Evolutionary conservation across 2,113 vertebrate species (phyloP).

Genomic region (Maccullochella peelii): DNA sequence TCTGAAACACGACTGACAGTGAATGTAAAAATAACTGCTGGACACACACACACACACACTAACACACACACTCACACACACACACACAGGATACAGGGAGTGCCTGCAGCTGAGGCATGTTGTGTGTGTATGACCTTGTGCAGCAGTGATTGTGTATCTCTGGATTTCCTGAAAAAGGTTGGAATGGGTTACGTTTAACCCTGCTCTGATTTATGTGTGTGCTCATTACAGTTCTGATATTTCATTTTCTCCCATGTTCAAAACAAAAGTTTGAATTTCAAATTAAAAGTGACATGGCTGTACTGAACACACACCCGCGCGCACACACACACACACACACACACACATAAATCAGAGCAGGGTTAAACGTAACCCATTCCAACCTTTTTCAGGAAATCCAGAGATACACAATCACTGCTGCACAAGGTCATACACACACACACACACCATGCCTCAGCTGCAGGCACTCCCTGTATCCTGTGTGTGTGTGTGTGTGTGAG

Average conservation of each 20-base stretch:
- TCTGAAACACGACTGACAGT: too few species aligned
- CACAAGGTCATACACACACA: not conserved
- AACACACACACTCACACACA: constrained; percentile 11
- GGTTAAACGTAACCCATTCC: constrained; percentile 24
- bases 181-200: constrained; percentile 25
- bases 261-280: too few species aligned
- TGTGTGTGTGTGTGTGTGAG: constrained; percentile 16
- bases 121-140: not conserved
- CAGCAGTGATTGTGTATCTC: constrained; percentile 8
- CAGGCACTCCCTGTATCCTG: constrained; percentile 35
- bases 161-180: constrained; percentile 50
- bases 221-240: too few species aligned
- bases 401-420: constrained; percentile 10
- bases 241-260: too few species aligned
- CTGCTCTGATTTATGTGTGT: not conserved
- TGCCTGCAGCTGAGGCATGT: too few species aligned
- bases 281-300: too few species aligned
- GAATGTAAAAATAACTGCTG: not conserved
- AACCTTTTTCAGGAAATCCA: constrained; percentile 50
- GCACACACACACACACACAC: not conserved
- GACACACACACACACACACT: constrained; percentile 21
- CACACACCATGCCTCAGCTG: constrained; percentile 25
- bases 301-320: not conserved
- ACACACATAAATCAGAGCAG: not conserved
- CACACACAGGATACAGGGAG: constrained; percentile 33